Conservation (phyloP, 2,888 invertebrate genomes). For the Thecocarcelia acutangulata region DNA sequence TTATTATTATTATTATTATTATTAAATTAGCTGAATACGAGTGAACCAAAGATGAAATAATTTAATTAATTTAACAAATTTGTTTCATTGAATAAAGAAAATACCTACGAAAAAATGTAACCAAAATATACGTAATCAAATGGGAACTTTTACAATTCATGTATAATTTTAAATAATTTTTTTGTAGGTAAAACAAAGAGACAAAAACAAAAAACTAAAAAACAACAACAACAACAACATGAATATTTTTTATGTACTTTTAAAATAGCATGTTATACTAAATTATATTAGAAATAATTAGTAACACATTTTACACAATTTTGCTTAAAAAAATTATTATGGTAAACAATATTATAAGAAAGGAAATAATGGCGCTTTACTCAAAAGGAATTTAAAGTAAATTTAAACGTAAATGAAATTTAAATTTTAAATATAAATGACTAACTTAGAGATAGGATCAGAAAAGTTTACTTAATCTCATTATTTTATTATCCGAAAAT, state of each 20-base stretch:
- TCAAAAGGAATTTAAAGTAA: constrained; percentile 8
- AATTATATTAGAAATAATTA: constrained; percentile 30
- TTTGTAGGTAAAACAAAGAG: constrained; percentile 42
- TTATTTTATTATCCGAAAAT: constrained; percentile 17
- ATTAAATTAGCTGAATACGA: constrained; percentile 11
- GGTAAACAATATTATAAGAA: constrained; percentile 22
- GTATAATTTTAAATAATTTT: constrained; percentile 46
- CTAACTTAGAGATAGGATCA: constrained; percentile 2
- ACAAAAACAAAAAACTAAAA: not conserved
- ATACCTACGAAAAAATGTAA: constrained; percentile 38
- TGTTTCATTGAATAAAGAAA: constrained; percentile 13
- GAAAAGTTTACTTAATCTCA: constrained; percentile 24
- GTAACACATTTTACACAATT: constrained; percentile 43
- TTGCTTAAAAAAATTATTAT: constrained; percentile 32
- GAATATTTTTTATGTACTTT: constrained; percentile 54
- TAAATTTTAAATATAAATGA: constrained; percentile 10
- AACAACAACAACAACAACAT: not conserved
- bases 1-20: no score
- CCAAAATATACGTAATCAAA: constrained; percentile 74
- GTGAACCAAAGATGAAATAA: constrained; percentile 59
- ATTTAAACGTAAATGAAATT: not conserved
- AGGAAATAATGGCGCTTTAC: constrained; percentile 54
- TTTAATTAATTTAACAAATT: constrained; percentile 14
- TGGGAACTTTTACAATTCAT: constrained; percentile 72
- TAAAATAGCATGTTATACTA: constrained; percentile 45